Conservation (phyloP, 1,140 invertebrate genomes). For the Ceratoteleas bidentatus region DNA sequence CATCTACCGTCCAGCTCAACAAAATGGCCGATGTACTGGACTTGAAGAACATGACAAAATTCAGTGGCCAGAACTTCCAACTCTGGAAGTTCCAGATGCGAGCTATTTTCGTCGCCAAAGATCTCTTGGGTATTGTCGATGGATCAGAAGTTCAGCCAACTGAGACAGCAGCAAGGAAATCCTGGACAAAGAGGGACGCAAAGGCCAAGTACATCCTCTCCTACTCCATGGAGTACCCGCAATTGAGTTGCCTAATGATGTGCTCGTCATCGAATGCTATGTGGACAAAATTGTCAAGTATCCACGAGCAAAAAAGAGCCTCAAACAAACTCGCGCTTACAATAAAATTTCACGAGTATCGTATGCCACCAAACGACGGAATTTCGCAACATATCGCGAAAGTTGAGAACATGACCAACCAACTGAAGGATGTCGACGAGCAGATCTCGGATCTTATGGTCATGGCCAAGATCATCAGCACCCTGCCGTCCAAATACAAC, state of each 20-base stretch:
- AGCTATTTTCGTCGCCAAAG: conserved; percentile 25
- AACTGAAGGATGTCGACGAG: conserved; percentile 72
- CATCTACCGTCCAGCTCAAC: too few species aligned
- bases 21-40: conserved; percentile 24
- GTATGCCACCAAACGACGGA: conserved; percentile 5
- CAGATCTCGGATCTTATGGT: conserved; percentile 70
- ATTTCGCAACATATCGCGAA: conserved; percentile 70
- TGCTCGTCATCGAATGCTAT: conserved; percentile 33
- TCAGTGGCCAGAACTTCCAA: too few species aligned
- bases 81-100: conserved; percentile 63
- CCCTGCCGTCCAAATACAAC: conserved; percentile 26
- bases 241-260: conserved; percentile 38
- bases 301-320: conserved; percentile 50
- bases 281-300: conserved; percentile 35
- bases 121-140: conserved; percentile 16
- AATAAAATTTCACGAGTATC: conserved; percentile 50
- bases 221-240: too few species aligned
- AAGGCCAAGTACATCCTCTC: conserved; percentile 46
- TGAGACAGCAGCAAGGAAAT: not conserved
- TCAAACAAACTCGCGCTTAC: conserved; percentile 37
- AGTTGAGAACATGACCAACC: conserved; percentile 71
- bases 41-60: conserved; percentile 33
- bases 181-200: conserved; percentile 36
- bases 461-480: conserved; percentile 69
- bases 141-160: conserved; percentile 24